Evolutionary conservation across 35 echinoderm and acorn worm species (phyloP), one percentile per base, ranked within the genome.

Genomic region (Apostichopus japonicus): DNA sequence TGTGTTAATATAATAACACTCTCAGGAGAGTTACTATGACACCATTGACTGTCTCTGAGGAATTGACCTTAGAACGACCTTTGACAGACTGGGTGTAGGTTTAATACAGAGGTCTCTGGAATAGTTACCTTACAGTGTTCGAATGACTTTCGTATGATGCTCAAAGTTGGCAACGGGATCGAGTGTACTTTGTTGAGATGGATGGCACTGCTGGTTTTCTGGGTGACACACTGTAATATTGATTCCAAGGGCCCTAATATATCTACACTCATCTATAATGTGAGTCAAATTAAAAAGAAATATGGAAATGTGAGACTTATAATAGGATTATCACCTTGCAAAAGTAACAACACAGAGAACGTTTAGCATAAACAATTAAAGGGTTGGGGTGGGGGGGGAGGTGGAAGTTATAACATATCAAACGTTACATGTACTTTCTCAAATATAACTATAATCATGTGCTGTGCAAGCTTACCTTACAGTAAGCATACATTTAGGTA

Each of bases 41-140:
- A 44, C 33, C 33, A 44, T 44, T 44, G 33, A 4, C 33, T 44
- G 33, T 44, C 33, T 44, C 33, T 44, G 33, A 44, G 33, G 33
- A 44, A 44, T 44, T 44, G 33, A 44, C 33, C 33, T 3, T 44
- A 3, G 33, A 44, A 44, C 3, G 33, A 44, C 33, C 33, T 44
- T 44, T 44, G 33, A 44, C 33, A 44, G 33, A 44, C 33, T 44
- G 33, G 33, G 33, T 44, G 33, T 4, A 44, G 33, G 33, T 44
- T 44, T 4, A 44, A 1, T 44, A 44, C 0, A 4, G 33, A 44
- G 3, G 57, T 76, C 33, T 44, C 33, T 44, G 3, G 3, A 44
- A 44, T 44, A 44, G 33, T 52, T 93, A 98, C 96, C 92, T 98
- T 98, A 77, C 96, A 98, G 65, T 98, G 96, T 75, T 91, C 87